Conservation (phyloP, 2,888 invertebrate species). For the Trissonchulus latispiculum region DNA sequence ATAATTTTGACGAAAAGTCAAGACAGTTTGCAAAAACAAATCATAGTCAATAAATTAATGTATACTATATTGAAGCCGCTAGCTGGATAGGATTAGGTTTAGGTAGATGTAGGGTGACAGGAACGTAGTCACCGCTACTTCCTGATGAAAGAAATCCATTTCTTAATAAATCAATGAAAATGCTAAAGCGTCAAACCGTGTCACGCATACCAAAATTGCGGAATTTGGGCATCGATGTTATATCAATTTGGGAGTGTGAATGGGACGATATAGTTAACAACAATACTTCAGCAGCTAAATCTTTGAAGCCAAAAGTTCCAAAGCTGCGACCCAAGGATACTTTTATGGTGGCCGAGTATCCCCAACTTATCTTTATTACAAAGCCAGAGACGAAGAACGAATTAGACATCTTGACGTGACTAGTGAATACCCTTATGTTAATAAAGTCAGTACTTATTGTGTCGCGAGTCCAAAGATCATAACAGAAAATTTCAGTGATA, state of each 20-base stretch:
- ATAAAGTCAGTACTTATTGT: slow-evolving; percentile 32
- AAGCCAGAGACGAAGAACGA: slow-evolving; percentile 26
- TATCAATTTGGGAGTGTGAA: slow-evolving; percentile 32
- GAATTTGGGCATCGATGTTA: slow-evolving; percentile 25
- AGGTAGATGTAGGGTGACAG: too few relatives aligned
- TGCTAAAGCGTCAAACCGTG: neutral
- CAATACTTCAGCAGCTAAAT: neutral
- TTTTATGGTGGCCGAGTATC: slow-evolving; percentile 36
- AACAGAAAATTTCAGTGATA: slow-evolving; percentile 18
- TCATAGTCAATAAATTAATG: too few relatives aligned
- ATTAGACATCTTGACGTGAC: slow-evolving; percentile 34
- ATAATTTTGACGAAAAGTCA: neutral
- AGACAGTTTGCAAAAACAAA: slow-evolving; percentile 26
- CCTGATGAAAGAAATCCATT: neutral
- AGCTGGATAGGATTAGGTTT: too few relatives aligned
- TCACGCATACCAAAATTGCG: neutral
- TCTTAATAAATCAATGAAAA: neutral
- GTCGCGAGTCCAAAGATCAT: slow-evolving; percentile 21
- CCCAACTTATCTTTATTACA: slow-evolving; percentile 31
- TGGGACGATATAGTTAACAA: slow-evolving; percentile 20
- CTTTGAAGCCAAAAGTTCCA: too few relatives aligned
- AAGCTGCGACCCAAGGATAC: slow-evolving; percentile 21
- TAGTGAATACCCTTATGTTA: slow-evolving; percentile 34
- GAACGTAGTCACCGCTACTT: too few relatives aligned
- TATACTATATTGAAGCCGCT: too few relatives aligned